phyloP scores from a whole-genome alignment of 1,140 invertebrate genomes.

The Brachionus asplanchnoidis region DNA sequence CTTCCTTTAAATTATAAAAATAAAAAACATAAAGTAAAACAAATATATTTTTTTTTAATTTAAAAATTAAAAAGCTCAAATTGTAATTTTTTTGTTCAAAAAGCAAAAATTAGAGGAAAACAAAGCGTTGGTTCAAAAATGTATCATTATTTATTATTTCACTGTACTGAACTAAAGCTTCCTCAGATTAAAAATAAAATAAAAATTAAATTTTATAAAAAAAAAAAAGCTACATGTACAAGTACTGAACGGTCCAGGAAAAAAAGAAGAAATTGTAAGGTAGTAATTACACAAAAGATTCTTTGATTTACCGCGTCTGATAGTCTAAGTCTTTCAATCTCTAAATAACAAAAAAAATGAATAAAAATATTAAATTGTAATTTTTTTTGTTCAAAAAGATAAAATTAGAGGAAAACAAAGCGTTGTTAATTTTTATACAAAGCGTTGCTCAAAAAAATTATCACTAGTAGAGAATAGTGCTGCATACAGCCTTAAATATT shows the following conservation, averaged over 20 bases:
- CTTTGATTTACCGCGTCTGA: neutral
- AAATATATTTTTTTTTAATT: no score
- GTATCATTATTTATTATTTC: no score
- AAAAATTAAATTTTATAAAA: no score
- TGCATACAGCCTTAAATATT: neutral
- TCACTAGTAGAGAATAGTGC: neutral
- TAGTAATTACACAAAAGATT: no score
- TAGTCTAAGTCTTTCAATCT: neutral
- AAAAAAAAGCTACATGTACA: no score
- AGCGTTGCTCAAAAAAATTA: neutral
- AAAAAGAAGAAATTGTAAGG: no score
- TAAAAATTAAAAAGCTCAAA: neutral
- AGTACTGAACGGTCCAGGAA: no score
- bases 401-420: neutral
- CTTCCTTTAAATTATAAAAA: no score
- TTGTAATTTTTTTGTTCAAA: neutral
- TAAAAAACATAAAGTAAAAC: no score
- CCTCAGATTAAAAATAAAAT: no score
- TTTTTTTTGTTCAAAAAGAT: neutral
- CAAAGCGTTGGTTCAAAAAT: neutral
- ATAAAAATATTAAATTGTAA: neutral
- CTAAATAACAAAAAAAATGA: neutral
- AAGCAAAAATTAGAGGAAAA: neutral
- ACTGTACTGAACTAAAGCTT: no score
- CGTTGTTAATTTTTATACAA: neutral